These are phyloP conservation scores for Buteo buteo DNA, from an alignment of 2,113 vertebrate species.

Conservation along the genomic window DNA sequence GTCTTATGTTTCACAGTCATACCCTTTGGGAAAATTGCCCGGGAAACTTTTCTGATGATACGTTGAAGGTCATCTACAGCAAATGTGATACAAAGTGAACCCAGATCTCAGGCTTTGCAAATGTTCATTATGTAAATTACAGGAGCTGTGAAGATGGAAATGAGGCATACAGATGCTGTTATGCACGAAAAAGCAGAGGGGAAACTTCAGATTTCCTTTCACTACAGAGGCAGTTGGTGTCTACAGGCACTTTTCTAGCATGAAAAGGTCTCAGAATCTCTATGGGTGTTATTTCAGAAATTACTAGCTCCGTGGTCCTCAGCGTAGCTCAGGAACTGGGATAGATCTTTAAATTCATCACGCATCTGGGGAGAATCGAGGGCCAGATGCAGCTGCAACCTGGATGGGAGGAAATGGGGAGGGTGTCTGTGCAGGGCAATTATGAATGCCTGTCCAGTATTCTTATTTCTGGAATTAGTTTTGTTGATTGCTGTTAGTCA, in stretches of 20 bases:
- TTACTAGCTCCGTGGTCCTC: not conserved
- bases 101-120: constrained; percentile 47
- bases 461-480: not conserved
- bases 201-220: constrained; percentile 60
- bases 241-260: not conserved
- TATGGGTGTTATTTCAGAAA: not conserved
- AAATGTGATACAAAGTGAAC: constrained; percentile 40
- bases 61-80: constrained; percentile 50
- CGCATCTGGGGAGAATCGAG: not conserved
- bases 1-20: not conserved
- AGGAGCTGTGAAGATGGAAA: constrained; percentile 55
- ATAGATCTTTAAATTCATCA: not conserved
- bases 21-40: constrained; percentile 44
- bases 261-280: constrained; percentile 5
- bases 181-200: constrained; percentile 31
- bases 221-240: not conserved
- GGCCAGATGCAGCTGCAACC: not conserved
- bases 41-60: constrained; percentile 53
- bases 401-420: not conserved
- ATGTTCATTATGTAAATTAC: constrained; percentile 70
- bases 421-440: rapidly evolving
- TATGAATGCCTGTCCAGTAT: not conserved
- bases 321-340: not conserved
- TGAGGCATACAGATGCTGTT: constrained; percentile 43
- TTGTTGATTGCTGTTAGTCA: not conserved